Conservation (phyloP, 2,888 invertebrate species). For the Euclidia mi region DNA sequence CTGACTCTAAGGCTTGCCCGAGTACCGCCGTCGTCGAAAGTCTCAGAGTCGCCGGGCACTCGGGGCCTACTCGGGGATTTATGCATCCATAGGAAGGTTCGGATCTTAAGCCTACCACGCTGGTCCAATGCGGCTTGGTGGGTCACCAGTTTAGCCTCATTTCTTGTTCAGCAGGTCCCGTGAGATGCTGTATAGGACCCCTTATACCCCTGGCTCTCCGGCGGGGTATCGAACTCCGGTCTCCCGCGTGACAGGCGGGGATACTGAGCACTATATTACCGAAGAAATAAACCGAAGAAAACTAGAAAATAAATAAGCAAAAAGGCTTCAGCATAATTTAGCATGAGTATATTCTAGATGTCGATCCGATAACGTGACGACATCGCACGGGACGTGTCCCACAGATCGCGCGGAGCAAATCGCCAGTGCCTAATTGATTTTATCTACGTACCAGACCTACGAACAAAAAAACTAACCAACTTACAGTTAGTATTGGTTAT, state of each 20-base stretch:
- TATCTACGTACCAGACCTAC: constrained; percentile 69
- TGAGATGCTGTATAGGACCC: too few relatives aligned
- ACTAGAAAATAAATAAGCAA: constrained; percentile 4
- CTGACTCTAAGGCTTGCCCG: too few relatives aligned
- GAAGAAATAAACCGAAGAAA: too few relatives aligned
- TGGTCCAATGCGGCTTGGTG: too few relatives aligned
- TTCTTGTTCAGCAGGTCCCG: too few relatives aligned
- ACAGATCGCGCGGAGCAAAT: constrained; percentile 73
- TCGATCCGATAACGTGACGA: constrained; percentile 70
- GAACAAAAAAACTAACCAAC: constrained; percentile 32
- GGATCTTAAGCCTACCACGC: too few relatives aligned
- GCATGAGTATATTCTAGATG: constrained; percentile 62
- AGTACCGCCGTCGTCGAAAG: too few relatives aligned
- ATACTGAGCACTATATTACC: constrained; percentile 91
- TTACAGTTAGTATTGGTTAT: not conserved
- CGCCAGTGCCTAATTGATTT: constrained; percentile 80
- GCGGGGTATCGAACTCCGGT: constrained; percentile 91
- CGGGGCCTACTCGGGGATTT: too few relatives aligned
- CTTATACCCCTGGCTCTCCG: too few relatives aligned
- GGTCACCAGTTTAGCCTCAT: too few relatives aligned
- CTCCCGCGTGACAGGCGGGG: constrained; percentile 91
- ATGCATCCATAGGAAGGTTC: too few relatives aligned
- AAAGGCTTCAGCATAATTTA: constrained; percentile 47
- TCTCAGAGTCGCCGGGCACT: too few relatives aligned
- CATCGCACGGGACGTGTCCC: constrained; percentile 71